phyloP scores from a whole-genome alignment of 2,113 vertebrate species.

The Cavia porcellus region DNA sequence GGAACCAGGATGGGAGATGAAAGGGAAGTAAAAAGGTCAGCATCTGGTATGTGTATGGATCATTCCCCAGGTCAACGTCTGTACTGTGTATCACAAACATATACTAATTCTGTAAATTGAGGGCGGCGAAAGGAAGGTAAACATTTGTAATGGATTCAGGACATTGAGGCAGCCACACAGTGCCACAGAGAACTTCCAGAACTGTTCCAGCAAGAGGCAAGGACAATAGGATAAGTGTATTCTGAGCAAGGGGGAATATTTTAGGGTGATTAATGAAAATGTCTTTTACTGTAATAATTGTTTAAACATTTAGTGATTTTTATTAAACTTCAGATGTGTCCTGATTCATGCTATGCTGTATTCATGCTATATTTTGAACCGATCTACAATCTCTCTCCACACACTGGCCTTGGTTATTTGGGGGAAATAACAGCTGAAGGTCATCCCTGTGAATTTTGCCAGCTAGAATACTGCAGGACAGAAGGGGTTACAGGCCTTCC shows the following conservation, averaged over 20 bases:
- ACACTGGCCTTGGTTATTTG: not conserved
- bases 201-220: not conserved
- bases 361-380: not conserved
- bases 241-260: not conserved
- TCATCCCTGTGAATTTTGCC: not conserved
- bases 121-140: not conserved
- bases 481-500: not conserved
- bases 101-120: not conserved
- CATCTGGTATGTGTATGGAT: not conserved
- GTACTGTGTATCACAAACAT: not conserved
- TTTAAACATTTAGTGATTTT: not conserved
- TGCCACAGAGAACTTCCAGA: not conserved
- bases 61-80: no score
- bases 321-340: not conserved
- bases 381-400: not conserved
- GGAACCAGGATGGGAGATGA: not conserved
- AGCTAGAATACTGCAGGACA: not conserved
- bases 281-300: not conserved
- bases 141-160: not conserved
- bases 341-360: not conserved
- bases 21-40: not conserved
- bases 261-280: not conserved
- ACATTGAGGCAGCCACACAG: not conserved
- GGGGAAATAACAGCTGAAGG: not conserved
- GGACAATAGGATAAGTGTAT: not conserved